Base-by-base conservation (phyloP, 2,888 invertebrate genomes). In the Zaprionus obscuricornis region DNA sequence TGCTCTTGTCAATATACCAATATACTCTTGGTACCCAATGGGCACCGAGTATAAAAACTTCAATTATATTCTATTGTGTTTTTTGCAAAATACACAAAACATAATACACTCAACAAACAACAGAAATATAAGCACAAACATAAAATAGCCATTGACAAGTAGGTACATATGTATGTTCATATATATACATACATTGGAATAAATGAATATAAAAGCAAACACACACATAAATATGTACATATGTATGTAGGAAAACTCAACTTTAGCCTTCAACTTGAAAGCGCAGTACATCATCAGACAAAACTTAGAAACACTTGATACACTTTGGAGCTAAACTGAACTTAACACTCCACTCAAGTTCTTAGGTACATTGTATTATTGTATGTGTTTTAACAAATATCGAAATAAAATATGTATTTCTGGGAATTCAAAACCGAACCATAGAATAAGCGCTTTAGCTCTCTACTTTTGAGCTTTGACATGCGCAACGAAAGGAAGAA, bases 211-310 rank as follows among this genome's bases (percentile, higher is more conserved):
- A 4, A n/a, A 40, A 39, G 27, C 10, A 22, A 2, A 4, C 5
- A 8, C n/a, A 37, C 36, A 46, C 1, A 36, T 13, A 55, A 8
- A 20, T 8, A 24, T 7, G 17, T 29, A 29, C 29, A n/a, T 11
- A 29, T 6, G 11, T 4, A 6, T 10, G 22, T 43, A 40, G 36
- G 39, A 42, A 39, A 31, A 31, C 47, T 72, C 64, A 79, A 83
- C 74, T 83, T 74, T 81, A 78, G 84, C 84, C 78, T 79, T 79
- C 77, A 84, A 84, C 71, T 74, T 77, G 74, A 81, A 60, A 62
- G 57, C 49, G 59, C 58, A 40, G 57, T 51, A 57, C 17, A 58
- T 6, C 54, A 52, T 50, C 46, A 64, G 39, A 54, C 31, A n/a
- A 56, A 42, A 50, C 34, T 43, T 17, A 54, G 60, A 81, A 84